Percentiles rank a stretch among this genome's conserved stretches.
Evolutionary conservation across 2,888 invertebrate species (phyloP).

Genomic region (Adineta ricciae): DNA sequence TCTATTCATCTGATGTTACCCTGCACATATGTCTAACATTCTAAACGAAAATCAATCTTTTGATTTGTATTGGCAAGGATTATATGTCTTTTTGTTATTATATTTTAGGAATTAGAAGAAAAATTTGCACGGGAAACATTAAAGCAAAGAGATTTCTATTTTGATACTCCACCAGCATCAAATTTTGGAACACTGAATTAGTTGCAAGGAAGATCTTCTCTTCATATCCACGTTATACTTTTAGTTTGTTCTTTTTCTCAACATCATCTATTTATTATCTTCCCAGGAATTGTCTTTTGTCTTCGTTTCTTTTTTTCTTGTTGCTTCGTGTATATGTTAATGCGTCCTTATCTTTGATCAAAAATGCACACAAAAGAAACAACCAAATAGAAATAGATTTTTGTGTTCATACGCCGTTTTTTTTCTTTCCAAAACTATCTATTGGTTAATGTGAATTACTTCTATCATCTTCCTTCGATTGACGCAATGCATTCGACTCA

Average conservation of each 20-base stretch:
- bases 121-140: conserved; percentile 4
- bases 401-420: neutral
- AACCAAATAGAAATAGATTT: neutral
- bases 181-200: neutral
- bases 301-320: neutral
- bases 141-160: conserved; percentile 7
- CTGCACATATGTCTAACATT: neutral
- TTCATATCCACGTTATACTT: neutral
- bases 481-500: neutral
- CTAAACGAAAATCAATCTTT: too few species aligned
- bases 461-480: neutral
- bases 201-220: neutral
- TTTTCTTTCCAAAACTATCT: neutral
- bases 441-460: neutral
- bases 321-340: neutral
- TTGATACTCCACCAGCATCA: conserved; percentile 19
- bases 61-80: too few species aligned
- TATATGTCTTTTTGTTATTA: too few species aligned
- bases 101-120: neutral
- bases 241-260: neutral
- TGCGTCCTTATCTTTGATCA: neutral
- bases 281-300: neutral
- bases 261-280: neutral
- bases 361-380: neutral
- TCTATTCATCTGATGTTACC: neutral